Evolutionary conservation across 2,113 vertebrate species (phyloP).

Genomic region (Lycocorax pyrrhopterus): DNA sequence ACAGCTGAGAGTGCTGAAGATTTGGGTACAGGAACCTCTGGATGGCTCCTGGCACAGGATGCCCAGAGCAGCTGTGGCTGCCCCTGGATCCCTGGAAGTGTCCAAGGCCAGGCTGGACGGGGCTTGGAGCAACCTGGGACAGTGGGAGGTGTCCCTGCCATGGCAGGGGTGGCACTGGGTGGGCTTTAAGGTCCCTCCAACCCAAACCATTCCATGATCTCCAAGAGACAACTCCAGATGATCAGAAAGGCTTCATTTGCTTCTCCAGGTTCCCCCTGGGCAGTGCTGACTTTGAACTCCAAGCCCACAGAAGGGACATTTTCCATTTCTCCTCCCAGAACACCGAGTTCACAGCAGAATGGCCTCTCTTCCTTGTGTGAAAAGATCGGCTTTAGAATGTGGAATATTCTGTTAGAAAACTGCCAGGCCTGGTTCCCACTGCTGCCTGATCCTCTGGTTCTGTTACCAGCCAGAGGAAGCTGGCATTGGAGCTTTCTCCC

Average conservation of each 20-base stretch:
- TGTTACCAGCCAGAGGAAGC: background rate
- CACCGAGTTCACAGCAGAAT: background rate
- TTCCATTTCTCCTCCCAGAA: background rate
- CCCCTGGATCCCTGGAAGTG: background rate
- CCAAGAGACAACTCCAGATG: background rate
- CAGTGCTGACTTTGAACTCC: background rate
- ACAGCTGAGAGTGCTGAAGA: background rate
- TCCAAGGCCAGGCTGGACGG: accelerated
- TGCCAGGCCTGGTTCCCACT: background rate
- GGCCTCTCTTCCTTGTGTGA: background rate
- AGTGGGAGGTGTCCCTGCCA: background rate
- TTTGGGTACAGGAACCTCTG: background rate
- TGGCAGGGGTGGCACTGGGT: background rate
- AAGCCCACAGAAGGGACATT: background rate
- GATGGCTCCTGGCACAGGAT: background rate
- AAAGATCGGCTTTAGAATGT: background rate
- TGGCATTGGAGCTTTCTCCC: background rate
- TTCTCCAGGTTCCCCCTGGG: background rate
- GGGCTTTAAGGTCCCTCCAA: background rate
- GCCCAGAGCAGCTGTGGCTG: background rate
- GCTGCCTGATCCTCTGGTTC: background rate
- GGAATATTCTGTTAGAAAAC: background rate
- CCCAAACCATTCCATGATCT: background rate
- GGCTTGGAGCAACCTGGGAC: background rate
- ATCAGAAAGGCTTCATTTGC: background rate